Evolutionary conservation across 2,113 vertebrate genomes (phyloP).

Genomic region (Oncorhynchus nerka): DNA sequence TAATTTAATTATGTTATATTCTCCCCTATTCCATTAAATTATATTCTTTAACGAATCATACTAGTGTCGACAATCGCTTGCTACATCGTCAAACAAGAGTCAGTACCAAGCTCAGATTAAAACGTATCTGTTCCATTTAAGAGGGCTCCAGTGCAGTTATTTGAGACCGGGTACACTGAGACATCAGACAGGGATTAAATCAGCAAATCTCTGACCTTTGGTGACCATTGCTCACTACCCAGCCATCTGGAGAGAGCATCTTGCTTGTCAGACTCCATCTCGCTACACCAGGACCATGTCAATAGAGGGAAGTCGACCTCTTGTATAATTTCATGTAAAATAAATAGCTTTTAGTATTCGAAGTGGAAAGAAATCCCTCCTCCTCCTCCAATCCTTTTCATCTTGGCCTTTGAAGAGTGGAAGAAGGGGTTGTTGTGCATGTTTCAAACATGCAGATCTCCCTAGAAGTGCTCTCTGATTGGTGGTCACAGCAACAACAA

Average conservation of each 20-base stretch:
- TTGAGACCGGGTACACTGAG: conserved; percentile 47
- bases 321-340: background rate
- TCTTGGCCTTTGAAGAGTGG: too few species aligned
- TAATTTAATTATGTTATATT: background rate
- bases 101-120: conserved; percentile 30
- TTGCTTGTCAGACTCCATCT: background rate
- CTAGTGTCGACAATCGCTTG: conserved; percentile 22
- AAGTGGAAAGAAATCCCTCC: conserved; percentile 1
- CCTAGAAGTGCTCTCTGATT: too few species aligned
- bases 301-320: conserved; percentile 13
- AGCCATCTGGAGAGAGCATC: conserved; percentile 37
- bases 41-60: conserved; percentile 20
- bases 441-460: too few species aligned
- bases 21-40: background rate
- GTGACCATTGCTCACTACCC: conserved; percentile 49
- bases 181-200: conserved; percentile 72
- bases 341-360: background rate
- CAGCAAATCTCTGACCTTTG: conserved; percentile 57
- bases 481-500: too few species aligned
- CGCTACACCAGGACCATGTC: background rate
- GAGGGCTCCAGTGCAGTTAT: conserved; percentile 42
- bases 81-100: conserved; percentile 54
- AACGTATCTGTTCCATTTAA: conserved; percentile 49
- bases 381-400: too few species aligned
- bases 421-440: too few species aligned